Evolutionary conservation across 2,113 vertebrate genomes (phyloP), one percentile per base, ranked within the genome.

Genomic region (Hystrix cristata): DNA sequence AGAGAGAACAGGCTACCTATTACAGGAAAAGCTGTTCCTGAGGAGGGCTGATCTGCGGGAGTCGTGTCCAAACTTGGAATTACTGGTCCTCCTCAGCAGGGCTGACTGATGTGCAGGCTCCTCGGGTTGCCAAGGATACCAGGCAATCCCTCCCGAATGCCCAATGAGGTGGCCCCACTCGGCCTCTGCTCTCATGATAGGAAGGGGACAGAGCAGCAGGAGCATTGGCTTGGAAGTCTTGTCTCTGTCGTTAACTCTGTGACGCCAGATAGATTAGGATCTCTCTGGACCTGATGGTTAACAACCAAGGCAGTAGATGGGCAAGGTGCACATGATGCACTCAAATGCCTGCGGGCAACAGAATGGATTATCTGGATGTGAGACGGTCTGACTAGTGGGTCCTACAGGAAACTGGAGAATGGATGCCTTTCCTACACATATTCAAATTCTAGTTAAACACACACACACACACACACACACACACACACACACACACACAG

Each of bases 21-120:
- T 11, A 38, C 86, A 87, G 82, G 86, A 91, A 96, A 79, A 55
- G 9, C 83, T 60, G 59, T 51, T 79, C 62, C 83, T 67, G 69
- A 90, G 71, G 71, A 95, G 91, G 93, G 97, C 64, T 81, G 80
- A 96, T 88, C 86, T 92, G 84, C 19, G 13, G 12, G 60, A 6
- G 53, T 51, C 3, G 0, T 8, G 51, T 55, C 76, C 67, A 84
- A 78, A 23, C 48, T 38, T 87, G 69, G 80, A 78, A 4, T 86
- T 43, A 5, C 7, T 76, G 93, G 62, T 34, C 43, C 23, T 48
- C 21, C 48, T 27, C 29, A 87, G 71, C 71, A 79, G 15, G 29
- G 23, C 7, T n/a, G 71, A 59, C 8, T 46, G 57, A 84, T 65
- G 67, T 43, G 53, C 65, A 0, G 5, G n/a, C 21, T 62, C 43